These are phyloP conservation scores for Hyppa rectilinea DNA, from an alignment of 2,888 invertebrate species.

Conservation along the genomic window DNA sequence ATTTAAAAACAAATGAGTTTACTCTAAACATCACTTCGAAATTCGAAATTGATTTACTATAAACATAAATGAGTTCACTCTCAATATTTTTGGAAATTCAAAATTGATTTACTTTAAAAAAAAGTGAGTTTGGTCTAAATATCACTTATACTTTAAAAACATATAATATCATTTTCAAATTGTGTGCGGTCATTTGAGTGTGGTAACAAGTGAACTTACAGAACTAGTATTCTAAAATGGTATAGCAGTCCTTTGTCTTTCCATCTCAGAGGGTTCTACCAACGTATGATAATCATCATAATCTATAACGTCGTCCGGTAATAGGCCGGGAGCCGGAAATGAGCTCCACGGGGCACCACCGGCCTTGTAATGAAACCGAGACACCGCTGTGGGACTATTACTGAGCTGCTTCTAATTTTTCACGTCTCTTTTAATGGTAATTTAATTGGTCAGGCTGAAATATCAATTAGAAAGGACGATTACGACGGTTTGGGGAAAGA, in stretches of 20 bases:
- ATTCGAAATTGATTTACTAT: not conserved
- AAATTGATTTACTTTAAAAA: no score
- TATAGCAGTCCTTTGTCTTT: not conserved
- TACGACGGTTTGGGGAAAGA: not conserved
- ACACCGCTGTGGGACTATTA: slow-evolving; percentile 33
- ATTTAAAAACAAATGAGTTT: not conserved
- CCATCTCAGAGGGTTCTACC: not conserved
- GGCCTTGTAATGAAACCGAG: slow-evolving; percentile 37
- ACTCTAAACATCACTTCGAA: not conserved
- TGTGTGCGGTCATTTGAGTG: no score
- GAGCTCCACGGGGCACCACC: slow-evolving; percentile 35
- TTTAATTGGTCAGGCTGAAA: slow-evolving; percentile 37
- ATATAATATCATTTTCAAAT: not conserved
- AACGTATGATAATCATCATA: slow-evolving; percentile 39
- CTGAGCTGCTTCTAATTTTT: slow-evolving; percentile 13
- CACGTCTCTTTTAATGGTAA: slow-evolving; percentile 30
- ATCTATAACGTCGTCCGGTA: slow-evolving; percentile 43
- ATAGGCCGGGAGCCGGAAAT: slow-evolving; percentile 36
- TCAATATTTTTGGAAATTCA: no score
- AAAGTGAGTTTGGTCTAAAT: not conserved
- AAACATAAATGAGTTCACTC: not conserved
- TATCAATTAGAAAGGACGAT: not conserved
- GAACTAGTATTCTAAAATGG: not conserved
- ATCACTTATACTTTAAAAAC: no score
- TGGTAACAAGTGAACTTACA: not conserved